phyloP scores from a whole-genome alignment of 2,113 vertebrate genomes.

The Chaetodon auriga region DNA sequence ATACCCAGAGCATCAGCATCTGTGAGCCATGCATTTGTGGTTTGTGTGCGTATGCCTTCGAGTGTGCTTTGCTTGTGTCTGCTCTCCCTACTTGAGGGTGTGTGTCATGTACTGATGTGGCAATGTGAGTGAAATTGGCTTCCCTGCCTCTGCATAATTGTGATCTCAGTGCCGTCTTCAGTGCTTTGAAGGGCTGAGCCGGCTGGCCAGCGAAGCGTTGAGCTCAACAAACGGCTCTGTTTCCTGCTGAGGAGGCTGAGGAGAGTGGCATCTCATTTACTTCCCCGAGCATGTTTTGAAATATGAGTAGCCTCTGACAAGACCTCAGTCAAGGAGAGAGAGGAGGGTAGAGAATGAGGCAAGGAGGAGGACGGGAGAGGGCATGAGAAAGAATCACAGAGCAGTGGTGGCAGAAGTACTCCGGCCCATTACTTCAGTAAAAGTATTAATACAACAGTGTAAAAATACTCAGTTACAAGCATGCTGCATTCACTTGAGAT shows the following conservation, averaged over 20 bases:
- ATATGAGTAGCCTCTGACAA: constrained; percentile 72
- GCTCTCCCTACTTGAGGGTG: constrained; percentile 29
- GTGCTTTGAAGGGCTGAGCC: constrained; percentile 66
- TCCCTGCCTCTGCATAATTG: constrained; percentile 59
- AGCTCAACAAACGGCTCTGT: constrained; percentile 79
- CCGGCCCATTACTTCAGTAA: background rate
- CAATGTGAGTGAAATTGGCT: constrained; percentile 56
- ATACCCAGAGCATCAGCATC: constrained; percentile 17
- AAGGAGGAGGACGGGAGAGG: constrained; percentile 8
- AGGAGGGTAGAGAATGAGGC: constrained; percentile 1
- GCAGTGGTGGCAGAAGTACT: background rate
- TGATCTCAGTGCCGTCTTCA: constrained; percentile 66
- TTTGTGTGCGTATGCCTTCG: constrained; percentile 11
- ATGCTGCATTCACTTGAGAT: background rate
- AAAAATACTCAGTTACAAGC: background rate
- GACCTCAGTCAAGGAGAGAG: constrained; percentile 57
- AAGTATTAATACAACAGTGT: background rate
- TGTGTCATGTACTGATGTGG: constrained; percentile 49
- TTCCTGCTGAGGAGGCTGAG: constrained; percentile 72
- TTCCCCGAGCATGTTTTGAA: constrained; percentile 71
- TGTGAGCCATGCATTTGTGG: constrained; percentile 6
- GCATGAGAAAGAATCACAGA: constrained; percentile 4
- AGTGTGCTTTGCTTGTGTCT: constrained; percentile 25
- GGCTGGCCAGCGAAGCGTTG: constrained; percentile 71
- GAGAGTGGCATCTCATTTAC: constrained; percentile 77